These are phyloP conservation scores for Platysternon megacephalum DNA, from an alignment of 2,113 vertebrate species.

Conservation along the genomic window DNA sequence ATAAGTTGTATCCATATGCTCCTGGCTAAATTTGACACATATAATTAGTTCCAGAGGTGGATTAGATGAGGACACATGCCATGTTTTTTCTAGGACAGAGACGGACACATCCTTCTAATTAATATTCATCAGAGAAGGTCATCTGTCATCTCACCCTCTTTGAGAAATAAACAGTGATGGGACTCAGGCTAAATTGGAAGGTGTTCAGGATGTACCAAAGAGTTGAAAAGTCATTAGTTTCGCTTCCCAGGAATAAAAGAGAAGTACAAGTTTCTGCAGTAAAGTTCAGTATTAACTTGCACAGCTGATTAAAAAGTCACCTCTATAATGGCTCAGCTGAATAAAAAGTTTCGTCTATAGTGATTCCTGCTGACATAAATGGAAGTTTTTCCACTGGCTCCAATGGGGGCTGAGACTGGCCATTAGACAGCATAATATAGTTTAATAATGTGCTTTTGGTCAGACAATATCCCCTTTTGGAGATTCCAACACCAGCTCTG, in stretches of 20 bases:
- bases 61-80: neutral
- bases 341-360: neutral
- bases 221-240: neutral
- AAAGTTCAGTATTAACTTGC: neutral
- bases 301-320: neutral
- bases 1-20: neutral
- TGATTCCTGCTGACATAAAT: neutral
- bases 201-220: neutral
- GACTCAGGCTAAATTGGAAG: neutral
- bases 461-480: neutral
- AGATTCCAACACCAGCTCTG: neutral
- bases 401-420: neutral
- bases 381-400: fast-evolving
- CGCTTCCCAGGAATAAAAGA: neutral
- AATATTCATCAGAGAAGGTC: neutral
- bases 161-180: neutral
- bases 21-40: neutral
- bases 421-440: fast-evolving
- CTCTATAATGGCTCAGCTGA: neutral
- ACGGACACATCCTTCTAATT: neutral
- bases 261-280: neutral
- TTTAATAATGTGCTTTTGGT: neutral
- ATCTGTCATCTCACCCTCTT: neutral
- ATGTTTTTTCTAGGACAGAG: neutral
- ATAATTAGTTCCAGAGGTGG: neutral